Conservation (phyloP, 2,888 invertebrate species). For the Sarcophaga caerulescens region DNA sequence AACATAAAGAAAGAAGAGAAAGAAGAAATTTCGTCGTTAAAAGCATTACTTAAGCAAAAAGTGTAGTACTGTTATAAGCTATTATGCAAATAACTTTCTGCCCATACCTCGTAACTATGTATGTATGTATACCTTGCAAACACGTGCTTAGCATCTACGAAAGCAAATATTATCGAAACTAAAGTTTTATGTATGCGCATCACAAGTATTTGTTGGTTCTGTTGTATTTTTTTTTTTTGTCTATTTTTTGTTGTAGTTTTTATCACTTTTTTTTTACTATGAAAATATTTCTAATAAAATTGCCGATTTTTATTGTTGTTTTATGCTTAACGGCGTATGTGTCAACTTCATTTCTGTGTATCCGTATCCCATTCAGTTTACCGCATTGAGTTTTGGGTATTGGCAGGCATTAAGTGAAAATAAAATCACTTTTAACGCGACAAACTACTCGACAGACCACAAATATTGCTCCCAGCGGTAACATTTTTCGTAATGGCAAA, state of each 20-base stretch:
- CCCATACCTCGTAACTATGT: not conserved
- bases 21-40: no score
- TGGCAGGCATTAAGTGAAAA: conserved; percentile 13
- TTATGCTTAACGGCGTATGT: not conserved
- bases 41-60: no score
- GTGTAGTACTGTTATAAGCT: no score
- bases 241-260: not conserved
- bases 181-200: not conserved
- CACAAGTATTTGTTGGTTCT: not conserved
- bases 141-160: not conserved
- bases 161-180: not conserved
- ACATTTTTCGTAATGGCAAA: not conserved
- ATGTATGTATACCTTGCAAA: not conserved
- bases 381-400: conserved; percentile 2
- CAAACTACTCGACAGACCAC: not conserved
- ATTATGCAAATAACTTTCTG: no score
- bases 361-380: not conserved
- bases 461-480: not conserved
- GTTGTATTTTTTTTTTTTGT: no score
- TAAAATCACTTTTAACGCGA: conserved; percentile 25
- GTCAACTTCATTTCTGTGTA: not conserved
- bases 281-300: not conserved
- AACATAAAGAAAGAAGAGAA: no score
- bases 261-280: not conserved
- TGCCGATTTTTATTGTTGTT: conserved; percentile 4